Evolutionary conservation across 2,113 vertebrate genomes (phyloP).

Genomic region (Larimichthys polyactis): DNA sequence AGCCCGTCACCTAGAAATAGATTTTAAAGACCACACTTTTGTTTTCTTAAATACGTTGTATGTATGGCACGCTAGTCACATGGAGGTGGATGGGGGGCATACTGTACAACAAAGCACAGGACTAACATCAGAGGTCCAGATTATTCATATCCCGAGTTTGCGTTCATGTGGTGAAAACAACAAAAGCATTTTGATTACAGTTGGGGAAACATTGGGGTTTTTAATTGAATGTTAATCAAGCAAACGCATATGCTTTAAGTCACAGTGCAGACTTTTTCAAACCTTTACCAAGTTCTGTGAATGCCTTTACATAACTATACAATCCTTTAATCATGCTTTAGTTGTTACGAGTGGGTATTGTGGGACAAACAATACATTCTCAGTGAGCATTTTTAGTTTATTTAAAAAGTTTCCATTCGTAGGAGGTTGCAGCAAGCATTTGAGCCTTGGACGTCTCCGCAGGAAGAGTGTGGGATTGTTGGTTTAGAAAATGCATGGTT

Average conservation of each 20-base stretch:
- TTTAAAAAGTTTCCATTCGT: neutral
- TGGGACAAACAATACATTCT: neutral
- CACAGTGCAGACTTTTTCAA: neutral
- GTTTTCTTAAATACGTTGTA: too few relatives aligned
- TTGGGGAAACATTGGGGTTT: neutral
- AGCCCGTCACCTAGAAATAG: too few relatives aligned
- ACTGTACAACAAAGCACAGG: too few relatives aligned
- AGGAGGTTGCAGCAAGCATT: neutral
- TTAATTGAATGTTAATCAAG: neutral
- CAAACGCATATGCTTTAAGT: neutral
- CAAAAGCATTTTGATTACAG: neutral
- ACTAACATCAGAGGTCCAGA: too few relatives aligned
- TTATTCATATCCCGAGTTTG: too few relatives aligned
- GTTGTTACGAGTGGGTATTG: neutral
- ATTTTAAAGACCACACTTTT: too few relatives aligned
- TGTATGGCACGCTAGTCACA: too few relatives aligned
- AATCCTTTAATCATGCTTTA: neutral
- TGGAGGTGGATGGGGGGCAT: too few relatives aligned
- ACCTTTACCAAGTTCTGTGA: neutral
- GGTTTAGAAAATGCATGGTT: conserved; percentile 63
- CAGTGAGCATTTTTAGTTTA: neutral
- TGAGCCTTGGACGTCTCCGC: conserved; percentile 20
- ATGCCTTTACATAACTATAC: neutral
- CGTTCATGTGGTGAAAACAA: neutral
- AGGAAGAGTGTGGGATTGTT: conserved; percentile 43